Evolutionary conservation across 2,113 vertebrate genomes (phyloP).

Genomic region (Solenodon paradoxus): DNA sequence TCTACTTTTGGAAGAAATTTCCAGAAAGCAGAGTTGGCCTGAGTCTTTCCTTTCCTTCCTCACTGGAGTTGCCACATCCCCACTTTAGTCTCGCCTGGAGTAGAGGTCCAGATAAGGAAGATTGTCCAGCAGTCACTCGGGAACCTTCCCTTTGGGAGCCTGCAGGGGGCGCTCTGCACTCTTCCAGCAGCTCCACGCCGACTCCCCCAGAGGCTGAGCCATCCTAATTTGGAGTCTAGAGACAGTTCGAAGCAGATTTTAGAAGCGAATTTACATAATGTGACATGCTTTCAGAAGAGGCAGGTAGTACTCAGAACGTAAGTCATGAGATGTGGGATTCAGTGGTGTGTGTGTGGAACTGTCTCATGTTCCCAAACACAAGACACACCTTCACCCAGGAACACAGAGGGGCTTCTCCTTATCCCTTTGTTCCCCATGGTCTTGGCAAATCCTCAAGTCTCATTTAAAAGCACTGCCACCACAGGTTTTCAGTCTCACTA

Average conservation of each 20-base stretch:
- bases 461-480: slow-evolving; percentile 60
- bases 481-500: slow-evolving; percentile 24
- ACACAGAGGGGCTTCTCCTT: not conserved
- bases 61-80: not conserved
- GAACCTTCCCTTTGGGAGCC: slow-evolving; percentile 29
- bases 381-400: slow-evolving; percentile 56
- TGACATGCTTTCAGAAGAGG: slow-evolving; percentile 80
- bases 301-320: slow-evolving; percentile 64
- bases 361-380: slow-evolving; percentile 58
- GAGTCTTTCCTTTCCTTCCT: not conserved
- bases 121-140: not conserved
- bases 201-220: slow-evolving; percentile 53
- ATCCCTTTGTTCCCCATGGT: slow-evolving; percentile 57
- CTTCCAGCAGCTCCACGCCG: slow-evolving; percentile 46
- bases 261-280: slow-evolving; percentile 77
- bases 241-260: slow-evolving; percentile 74
- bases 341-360: slow-evolving; percentile 56
- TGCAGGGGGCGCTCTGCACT: slow-evolving; percentile 50
- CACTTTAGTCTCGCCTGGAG: not conserved
- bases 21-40: slow-evolving; percentile 37
- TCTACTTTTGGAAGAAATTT: slow-evolving; percentile 70
- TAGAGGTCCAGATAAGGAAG: not conserved
- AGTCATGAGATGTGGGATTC: slow-evolving; percentile 65
- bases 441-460: slow-evolving; percentile 77
- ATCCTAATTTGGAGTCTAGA: slow-evolving; percentile 64